Evolutionary conservation across 2,113 vertebrate genomes (phyloP).

Genomic region (Hystrix cristata): DNA sequence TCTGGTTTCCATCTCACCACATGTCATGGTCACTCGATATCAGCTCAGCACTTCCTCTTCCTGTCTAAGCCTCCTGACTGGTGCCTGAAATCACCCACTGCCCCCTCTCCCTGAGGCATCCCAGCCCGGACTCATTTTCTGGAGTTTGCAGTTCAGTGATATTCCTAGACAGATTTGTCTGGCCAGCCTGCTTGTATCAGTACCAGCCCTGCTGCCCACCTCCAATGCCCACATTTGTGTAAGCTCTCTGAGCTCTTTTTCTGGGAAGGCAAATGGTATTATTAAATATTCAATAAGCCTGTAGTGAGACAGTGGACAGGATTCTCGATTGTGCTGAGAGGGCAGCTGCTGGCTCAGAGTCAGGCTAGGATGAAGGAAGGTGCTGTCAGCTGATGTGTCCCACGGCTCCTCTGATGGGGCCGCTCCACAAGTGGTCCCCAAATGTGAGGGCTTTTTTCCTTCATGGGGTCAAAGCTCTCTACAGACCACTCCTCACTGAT

Average conservation of each 20-base stretch:
- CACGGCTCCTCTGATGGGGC: neutral
- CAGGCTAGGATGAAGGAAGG: neutral
- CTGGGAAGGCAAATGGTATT: constrained; percentile 75
- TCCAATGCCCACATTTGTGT: neutral
- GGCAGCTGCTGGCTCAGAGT: constrained; percentile 37
- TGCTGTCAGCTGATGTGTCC: neutral
- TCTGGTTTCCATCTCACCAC: constrained; percentile 44
- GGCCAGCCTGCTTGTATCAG: neutral
- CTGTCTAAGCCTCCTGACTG: neutral
- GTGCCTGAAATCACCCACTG: neutral
- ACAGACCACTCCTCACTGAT: neutral
- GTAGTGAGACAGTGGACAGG: constrained; percentile 52
- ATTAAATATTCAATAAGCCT: constrained; percentile 82
- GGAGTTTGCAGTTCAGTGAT: neutral
- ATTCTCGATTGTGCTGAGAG: constrained; percentile 61
- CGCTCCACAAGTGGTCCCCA: neutral
- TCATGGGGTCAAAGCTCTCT: neutral
- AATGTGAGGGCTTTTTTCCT: neutral
- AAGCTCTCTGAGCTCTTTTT: constrained; percentile 63
- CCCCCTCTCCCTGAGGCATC: neutral
- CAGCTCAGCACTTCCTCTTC: constrained; percentile 6
- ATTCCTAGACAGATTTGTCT: neutral
- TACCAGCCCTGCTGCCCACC: neutral
- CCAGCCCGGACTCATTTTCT: neutral
- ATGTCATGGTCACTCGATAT: neutral